Percentiles rank a stretch among this genome's conserved stretches.
phyloP scores from a whole-genome alignment of 2,113 vertebrate species.

The Datnioides undecimradiatus region DNA sequence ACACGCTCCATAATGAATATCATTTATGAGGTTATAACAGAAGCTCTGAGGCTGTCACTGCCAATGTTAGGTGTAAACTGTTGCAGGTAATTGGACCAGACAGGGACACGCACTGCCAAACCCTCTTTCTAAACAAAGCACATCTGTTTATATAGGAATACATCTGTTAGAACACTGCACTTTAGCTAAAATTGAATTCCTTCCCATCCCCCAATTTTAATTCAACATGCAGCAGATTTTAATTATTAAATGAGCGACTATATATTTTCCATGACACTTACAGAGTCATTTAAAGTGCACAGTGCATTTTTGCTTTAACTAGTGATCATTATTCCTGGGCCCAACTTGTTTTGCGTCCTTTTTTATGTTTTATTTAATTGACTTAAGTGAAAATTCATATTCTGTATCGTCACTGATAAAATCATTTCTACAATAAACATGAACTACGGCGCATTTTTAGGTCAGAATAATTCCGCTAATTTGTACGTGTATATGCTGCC shows the following conservation, averaged over 20 bases:
- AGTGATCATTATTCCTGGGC: background rate
- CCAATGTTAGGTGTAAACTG: slow-evolving; percentile 21
- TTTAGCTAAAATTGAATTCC: background rate
- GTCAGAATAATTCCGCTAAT: background rate
- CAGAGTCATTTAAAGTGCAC: background rate
- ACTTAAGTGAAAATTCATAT: background rate
- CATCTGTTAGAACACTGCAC: background rate
- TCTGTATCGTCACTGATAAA: background rate
- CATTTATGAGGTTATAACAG: slow-evolving; percentile 42
- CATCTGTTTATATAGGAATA: slow-evolving; percentile 32
- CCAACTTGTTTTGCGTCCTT: background rate
- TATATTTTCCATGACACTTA: background rate
- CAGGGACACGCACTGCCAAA: slow-evolving; percentile 23
- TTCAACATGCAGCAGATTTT: slow-evolving; percentile 15
- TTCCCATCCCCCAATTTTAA: slow-evolving; percentile 15
- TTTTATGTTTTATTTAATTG: background rate
- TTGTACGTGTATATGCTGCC: background rate
- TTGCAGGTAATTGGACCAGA: slow-evolving; percentile 43
- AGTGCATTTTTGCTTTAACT: background rate
- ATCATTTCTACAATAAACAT: background rate
- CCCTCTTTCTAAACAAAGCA: slow-evolving; percentile 26
- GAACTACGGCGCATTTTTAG: background rate
- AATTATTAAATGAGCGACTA: slow-evolving; percentile 3
- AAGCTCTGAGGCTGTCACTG: slow-evolving; percentile 36
- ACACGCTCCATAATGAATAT: slow-evolving; percentile 31